These are phyloP conservation scores for Eretmocerus hayati DNA, from an alignment of 2,888 invertebrate genomes.

Conservation along the genomic window DNA sequence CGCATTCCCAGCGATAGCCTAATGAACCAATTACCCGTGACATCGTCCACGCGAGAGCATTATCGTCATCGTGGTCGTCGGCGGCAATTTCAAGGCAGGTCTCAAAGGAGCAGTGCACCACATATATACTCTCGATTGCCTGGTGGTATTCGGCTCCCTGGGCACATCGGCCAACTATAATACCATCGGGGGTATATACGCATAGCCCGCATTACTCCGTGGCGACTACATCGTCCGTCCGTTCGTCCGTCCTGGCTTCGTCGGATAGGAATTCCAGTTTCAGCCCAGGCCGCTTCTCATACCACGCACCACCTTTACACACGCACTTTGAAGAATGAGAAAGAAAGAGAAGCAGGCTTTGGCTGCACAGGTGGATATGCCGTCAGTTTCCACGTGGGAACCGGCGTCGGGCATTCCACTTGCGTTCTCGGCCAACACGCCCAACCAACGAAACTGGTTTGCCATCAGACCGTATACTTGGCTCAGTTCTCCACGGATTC, in stretches of 20 bases:
- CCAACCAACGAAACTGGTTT: conserved; percentile 33
- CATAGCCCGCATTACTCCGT: too few relatives aligned
- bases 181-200: too few relatives aligned
- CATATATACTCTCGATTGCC: too few relatives aligned
- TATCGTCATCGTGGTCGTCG: background rate
- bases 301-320: too few relatives aligned
- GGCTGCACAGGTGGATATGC: conserved; percentile 28
- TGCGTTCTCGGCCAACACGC: conserved; percentile 28
- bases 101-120: too few relatives aligned
- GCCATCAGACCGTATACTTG: conserved; percentile 11
- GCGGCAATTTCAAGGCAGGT: background rate
- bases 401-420: conserved; percentile 28
- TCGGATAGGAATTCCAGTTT: conserved; percentile 1
- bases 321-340: background rate
- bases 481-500: background rate
- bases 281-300: background rate
- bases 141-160: too few relatives aligned
- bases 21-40: conserved; percentile 23
- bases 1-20: conserved; percentile 16
- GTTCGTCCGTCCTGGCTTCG: too few relatives aligned
- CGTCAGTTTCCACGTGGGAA: conserved; percentile 31
- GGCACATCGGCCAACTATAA: too few relatives aligned
- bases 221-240: too few relatives aligned
- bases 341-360: background rate
- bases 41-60: background rate